Conservation (phyloP, 2,888 invertebrate species). For the Eilema griseolum region DNA sequence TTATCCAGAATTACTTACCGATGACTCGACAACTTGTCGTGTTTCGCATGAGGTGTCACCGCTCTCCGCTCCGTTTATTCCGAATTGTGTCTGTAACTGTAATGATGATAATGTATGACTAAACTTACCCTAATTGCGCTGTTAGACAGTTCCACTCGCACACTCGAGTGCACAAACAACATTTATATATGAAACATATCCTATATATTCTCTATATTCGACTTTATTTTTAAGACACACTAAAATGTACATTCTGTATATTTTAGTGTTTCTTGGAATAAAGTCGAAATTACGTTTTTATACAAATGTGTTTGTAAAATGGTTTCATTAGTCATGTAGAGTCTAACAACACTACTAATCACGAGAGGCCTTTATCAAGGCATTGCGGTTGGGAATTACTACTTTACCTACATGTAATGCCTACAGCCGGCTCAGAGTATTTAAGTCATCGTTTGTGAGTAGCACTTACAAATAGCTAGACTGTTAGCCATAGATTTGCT, state of each 20-base stretch:
- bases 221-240: background rate
- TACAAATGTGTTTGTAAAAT: background rate
- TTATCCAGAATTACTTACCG: slow-evolving; percentile 53
- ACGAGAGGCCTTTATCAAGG: background rate
- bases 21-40: slow-evolving; percentile 60
- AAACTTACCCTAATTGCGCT: slow-evolving; percentile 30
- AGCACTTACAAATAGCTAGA: background rate
- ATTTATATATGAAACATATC: slow-evolving; percentile 17
- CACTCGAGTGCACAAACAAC: slow-evolving; percentile 31
- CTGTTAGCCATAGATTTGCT: background rate
- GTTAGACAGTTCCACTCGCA: slow-evolving; percentile 33
- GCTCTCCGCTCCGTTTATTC: slow-evolving; percentile 63
- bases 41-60: slow-evolving; percentile 65
- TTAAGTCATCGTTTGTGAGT: background rate
- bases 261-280: slow-evolving; percentile 5
- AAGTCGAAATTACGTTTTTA: background rate
- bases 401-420: background rate
- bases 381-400: background rate
- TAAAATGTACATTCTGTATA: background rate
- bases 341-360: background rate
- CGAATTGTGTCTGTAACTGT: slow-evolving; percentile 55
- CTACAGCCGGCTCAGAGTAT: background rate
- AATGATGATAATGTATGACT: slow-evolving; percentile 46
- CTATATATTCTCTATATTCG: background rate
- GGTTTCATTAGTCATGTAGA: background rate